Evolutionary conservation across 1,140 invertebrate genomes (phyloP).

Genomic region (Rhagoletis zephyria): DNA sequence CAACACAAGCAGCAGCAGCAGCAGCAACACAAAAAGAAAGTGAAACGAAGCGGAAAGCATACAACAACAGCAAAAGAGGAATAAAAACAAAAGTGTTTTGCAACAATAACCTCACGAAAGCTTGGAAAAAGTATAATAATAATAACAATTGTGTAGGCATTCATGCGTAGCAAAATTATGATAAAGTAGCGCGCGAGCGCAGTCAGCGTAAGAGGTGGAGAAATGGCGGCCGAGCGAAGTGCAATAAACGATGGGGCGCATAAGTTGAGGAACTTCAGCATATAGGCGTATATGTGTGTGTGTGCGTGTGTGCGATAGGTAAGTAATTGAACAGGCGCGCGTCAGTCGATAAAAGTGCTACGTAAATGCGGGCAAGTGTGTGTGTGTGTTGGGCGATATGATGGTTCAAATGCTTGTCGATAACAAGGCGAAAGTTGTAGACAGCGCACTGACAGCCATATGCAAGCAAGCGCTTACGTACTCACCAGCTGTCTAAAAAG

Average conservation of each 20-base stretch:
- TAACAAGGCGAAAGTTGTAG: slow-evolving; percentile 41
- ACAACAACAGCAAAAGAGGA: slow-evolving; percentile 36
- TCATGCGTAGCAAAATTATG: slow-evolving; percentile 57
- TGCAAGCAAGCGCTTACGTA: background rate
- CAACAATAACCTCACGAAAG: slow-evolving; percentile 26
- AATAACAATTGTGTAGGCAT: slow-evolving; percentile 56
- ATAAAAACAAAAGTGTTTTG: slow-evolving; percentile 46
- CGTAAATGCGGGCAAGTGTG: background rate
- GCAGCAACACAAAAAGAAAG: slow-evolving; percentile 60
- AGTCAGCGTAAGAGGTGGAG: background rate
- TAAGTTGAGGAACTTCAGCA: background rate
- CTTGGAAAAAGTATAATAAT: slow-evolving; percentile 45
- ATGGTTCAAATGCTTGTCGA: background rate
- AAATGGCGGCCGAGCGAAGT: background rate
- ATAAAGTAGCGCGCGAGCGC: slow-evolving; percentile 53
- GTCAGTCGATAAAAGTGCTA: background rate
- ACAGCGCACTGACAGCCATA: background rate
- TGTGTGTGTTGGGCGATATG: background rate
- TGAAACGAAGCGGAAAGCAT: slow-evolving; percentile 56
- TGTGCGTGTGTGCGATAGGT: background rate
- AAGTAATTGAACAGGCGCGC: slow-evolving; percentile 21
- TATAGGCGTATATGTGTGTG: background rate
- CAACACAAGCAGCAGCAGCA: background rate
- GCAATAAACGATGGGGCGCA: background rate
- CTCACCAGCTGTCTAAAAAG: background rate